Evolutionary conservation across 2,113 vertebrate genomes (phyloP).

Genomic region (Sphaerodactylus townsendi): DNA sequence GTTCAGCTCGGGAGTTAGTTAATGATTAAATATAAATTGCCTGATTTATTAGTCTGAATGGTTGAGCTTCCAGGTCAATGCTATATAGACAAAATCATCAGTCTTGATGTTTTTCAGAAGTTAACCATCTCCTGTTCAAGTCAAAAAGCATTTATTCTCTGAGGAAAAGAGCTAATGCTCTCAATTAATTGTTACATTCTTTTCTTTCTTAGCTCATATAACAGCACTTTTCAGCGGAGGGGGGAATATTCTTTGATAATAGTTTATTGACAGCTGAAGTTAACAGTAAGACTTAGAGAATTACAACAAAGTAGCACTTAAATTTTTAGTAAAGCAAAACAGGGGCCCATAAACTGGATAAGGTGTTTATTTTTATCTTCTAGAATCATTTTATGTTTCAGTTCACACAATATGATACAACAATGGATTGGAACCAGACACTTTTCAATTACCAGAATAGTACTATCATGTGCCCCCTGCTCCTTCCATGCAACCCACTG

Average conservation of each 20-base stretch:
- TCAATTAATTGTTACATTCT: constrained; percentile 74
- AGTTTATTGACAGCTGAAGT: constrained; percentile 10
- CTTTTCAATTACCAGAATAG: too few relatives aligned
- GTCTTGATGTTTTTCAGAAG: constrained; percentile 97
- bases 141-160: constrained; percentile 85
- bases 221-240: constrained; percentile 19
- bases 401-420: background rate
- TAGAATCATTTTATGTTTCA: background rate
- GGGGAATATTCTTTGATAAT: background rate
- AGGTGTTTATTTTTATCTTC: background rate
- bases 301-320: background rate
- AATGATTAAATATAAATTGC: constrained; percentile 99
- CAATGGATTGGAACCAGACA: too few relatives aligned
- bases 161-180: constrained; percentile 79
- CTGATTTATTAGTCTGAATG: constrained; percentile 99
- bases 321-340: background rate
- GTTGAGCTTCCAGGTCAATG: constrained; percentile 97
- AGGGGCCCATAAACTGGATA: background rate
- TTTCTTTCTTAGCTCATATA: constrained; percentile 27
- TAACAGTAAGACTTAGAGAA: constrained; percentile 12
- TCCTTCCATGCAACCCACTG: too few relatives aligned
- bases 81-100: constrained; percentile 98
- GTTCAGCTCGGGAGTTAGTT: constrained; percentile 96
- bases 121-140: constrained; percentile 86
- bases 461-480: too few relatives aligned